Conservation (phyloP, 92 coral and sea anemone species). For the Micromussa lordhowensis region DNA sequence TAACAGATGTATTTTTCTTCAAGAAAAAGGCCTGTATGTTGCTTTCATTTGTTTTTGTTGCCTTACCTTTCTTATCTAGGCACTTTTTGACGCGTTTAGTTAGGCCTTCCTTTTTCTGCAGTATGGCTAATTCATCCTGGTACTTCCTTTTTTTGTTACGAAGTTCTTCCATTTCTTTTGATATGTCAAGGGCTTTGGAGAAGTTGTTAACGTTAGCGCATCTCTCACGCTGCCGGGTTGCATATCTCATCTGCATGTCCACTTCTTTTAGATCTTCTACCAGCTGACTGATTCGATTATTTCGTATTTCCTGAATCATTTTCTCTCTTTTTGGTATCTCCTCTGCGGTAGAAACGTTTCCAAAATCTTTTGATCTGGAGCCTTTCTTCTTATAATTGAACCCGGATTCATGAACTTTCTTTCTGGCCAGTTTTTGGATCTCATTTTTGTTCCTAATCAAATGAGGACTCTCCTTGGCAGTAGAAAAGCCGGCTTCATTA, state of each 20-base stretch:
- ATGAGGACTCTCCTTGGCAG: conserved; percentile 48
- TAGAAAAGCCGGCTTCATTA: conserved; percentile 43
- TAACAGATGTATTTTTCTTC: too few relatives aligned
- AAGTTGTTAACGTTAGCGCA: conserved; percentile 58
- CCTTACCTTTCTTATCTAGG: background rate
- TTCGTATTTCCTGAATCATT: conserved; percentile 41
- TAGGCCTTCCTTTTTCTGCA: conserved; percentile 18
- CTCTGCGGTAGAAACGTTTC: background rate
- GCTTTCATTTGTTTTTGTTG: background rate
- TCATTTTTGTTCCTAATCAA: conserved; percentile 41
- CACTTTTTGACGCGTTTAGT: background rate
- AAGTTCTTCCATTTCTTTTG: conserved; percentile 63
- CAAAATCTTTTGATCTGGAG: conserved; percentile 21
- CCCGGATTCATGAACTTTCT: conserved; percentile 40
- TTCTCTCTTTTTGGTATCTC: conserved; percentile 19
- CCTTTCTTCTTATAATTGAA: conserved; percentile 19
- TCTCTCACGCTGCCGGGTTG: conserved; percentile 32
- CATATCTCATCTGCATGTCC: conserved; percentile 35
- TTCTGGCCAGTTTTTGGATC: conserved; percentile 39
- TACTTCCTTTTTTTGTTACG: conserved; percentile 42
- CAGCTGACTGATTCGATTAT: background rate
- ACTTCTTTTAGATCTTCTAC: conserved; percentile 55
- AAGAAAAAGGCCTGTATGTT: too few relatives aligned
- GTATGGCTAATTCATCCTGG: conserved; percentile 25
- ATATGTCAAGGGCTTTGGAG: conserved; percentile 58